phyloP scores from a whole-genome alignment of 2,888 invertebrate genomes.

The Thecophora atra region DNA sequence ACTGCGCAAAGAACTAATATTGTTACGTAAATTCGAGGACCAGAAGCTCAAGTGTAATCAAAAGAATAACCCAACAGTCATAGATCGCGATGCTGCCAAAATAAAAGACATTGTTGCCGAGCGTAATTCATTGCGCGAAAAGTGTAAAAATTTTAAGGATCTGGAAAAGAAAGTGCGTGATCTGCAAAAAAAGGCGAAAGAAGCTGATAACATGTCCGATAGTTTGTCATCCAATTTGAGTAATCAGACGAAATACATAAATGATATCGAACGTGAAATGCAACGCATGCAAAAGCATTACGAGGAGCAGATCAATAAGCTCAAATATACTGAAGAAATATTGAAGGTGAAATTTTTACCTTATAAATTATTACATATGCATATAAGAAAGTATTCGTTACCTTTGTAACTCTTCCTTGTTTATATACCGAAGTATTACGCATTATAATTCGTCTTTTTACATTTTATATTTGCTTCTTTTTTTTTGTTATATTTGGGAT shows the following conservation, averaged over 20 bases:
- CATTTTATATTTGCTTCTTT: too few species aligned
- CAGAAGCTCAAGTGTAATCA: constrained; percentile 42
- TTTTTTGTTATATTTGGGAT: too few species aligned
- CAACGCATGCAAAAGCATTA: constrained; percentile 55
- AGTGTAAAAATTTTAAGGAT: constrained; percentile 46
- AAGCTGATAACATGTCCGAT: constrained; percentile 42
- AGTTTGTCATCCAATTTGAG: constrained; percentile 45
- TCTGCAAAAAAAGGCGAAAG: constrained; percentile 45
- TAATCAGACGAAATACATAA: constrained; percentile 47
- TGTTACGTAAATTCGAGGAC: constrained; percentile 54
- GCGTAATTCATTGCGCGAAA: constrained; percentile 54
- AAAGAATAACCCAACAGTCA: neutral
- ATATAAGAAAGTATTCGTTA: too few species aligned
- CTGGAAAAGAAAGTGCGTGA: constrained; percentile 45
- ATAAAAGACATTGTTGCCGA: constrained; percentile 54
- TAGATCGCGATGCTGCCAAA: constrained; percentile 49
- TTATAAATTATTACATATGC: too few species aligned
- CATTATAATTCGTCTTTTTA: too few species aligned
- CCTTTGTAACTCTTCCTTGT: too few species aligned
- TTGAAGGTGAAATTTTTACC: constrained; percentile 47
- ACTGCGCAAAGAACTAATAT: constrained; percentile 52
- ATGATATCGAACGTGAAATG: constrained; percentile 53
- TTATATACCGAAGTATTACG: too few species aligned
- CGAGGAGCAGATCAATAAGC: constrained; percentile 49
- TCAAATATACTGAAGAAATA: constrained; percentile 49